Conservation (phyloP, 2,888 invertebrate species). For the Caenorhabditis afra region DNA sequence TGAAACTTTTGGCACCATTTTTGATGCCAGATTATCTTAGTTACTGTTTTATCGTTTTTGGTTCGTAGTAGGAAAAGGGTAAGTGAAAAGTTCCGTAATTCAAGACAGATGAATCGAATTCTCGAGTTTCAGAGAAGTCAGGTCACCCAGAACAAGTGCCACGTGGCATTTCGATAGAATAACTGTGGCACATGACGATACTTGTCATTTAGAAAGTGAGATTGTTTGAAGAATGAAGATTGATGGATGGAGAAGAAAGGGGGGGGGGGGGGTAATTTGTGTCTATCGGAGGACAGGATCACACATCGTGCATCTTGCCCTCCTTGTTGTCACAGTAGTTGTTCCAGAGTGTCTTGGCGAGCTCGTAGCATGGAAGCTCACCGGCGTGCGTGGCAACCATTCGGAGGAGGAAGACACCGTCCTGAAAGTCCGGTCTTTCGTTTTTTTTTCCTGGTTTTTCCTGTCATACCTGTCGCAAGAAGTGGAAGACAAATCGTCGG, state of each 20-base stretch:
- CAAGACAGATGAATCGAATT: not conserved
- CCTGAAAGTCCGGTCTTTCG: conserved; percentile 69
- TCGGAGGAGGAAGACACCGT: conserved; percentile 80
- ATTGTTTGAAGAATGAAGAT: conserved; percentile 16
- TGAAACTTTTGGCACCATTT: conserved; percentile 6
- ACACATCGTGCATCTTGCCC: conserved; percentile 80
- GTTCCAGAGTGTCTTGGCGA: conserved; percentile 80
- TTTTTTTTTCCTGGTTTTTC: no score
- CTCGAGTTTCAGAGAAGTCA: not conserved
- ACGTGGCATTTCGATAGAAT: not conserved
- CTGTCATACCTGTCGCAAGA: conserved; percentile 77
- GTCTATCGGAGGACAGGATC: conserved; percentile 5
- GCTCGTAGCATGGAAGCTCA: conserved; percentile 80
- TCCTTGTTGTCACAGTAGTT: conserved; percentile 80
- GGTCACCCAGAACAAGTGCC: conserved; percentile 1
- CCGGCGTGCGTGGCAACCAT: conserved; percentile 81
- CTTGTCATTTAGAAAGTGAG: conserved; percentile 20
- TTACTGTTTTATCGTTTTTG: not conserved
- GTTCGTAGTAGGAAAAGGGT: conserved; percentile 9
- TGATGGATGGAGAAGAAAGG: no score
- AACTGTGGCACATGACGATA: conserved; percentile 8
- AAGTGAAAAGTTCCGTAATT: conserved; percentile 44
- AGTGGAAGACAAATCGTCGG: conserved; percentile 80
- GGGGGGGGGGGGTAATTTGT: not conserved
- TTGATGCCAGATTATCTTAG: not conserved